Evolutionary conservation across 2,888 invertebrate genomes (phyloP).

Genomic region (Archips crataeganus): DNA sequence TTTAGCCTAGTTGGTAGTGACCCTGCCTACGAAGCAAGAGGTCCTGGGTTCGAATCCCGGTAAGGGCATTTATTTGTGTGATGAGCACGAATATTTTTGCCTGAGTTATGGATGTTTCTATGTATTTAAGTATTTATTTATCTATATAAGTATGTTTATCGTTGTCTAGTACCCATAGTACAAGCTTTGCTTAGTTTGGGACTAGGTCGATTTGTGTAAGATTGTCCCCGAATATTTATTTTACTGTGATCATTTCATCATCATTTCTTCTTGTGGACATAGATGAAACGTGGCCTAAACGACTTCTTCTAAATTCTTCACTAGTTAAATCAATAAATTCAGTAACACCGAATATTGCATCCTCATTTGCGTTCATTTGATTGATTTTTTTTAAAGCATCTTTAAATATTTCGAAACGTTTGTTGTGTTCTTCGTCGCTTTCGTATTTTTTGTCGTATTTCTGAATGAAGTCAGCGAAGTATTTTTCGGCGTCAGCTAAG

Average conservation of each 20-base stretch:
- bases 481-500: neutral
- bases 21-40: no score
- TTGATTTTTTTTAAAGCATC: constrained; percentile 5
- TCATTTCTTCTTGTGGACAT: neutral
- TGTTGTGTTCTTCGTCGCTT: constrained; percentile 2
- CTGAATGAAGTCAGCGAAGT: neutral
- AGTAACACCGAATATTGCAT: neutral
- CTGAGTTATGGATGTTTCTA: no score
- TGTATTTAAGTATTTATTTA: no score
- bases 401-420: constrained; percentile 10
- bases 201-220: no score
- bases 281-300: neutral
- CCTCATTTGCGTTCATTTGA: neutral
- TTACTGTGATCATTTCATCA: neutral
- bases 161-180: no score
- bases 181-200: no score
- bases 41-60: no score
- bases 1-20: no score
- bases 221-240: no score
- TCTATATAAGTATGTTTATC: no score
- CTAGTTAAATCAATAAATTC: constrained; percentile 1
- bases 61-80: no score
- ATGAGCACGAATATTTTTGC: no score
- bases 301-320: neutral
- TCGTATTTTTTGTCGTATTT: constrained; percentile 9